Conservation (phyloP, 1,140 invertebrate genomes). For the Trachymyrmex septentrionalis region DNA sequence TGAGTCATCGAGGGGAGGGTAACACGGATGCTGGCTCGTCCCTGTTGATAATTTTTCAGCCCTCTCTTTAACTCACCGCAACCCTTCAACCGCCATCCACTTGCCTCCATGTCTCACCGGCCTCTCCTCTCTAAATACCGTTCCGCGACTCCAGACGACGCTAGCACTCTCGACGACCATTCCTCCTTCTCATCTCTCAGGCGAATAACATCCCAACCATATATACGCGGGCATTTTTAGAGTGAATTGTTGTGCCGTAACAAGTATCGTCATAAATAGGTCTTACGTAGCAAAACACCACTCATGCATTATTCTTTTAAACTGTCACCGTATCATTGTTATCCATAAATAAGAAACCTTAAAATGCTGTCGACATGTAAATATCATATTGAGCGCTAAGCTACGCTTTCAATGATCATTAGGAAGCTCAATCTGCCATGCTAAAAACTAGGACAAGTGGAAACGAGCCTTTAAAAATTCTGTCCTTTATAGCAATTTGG, state of each 20-base stretch:
- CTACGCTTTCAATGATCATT: no score
- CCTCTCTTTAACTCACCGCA: constrained; percentile 69
- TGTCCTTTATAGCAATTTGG: no score
- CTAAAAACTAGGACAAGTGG: no score
- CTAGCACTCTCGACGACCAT: not conserved
- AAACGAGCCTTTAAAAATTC: no score
- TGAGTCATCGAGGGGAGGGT: constrained; percentile 24
- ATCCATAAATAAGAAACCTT: not conserved
- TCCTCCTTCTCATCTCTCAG: constrained; percentile 39
- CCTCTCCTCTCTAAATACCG: constrained; percentile 39
- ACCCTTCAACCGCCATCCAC: constrained; percentile 62
- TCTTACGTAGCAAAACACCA: constrained; percentile 5
- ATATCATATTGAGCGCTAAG: no score
- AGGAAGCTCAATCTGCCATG: no score
- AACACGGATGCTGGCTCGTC: constrained; percentile 66
- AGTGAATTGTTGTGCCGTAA: not conserved
- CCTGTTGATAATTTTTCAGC: constrained; percentile 75
- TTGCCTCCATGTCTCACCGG: constrained; percentile 13
- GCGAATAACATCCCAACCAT: constrained; percentile 67
- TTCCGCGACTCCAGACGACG: constrained; percentile 54
- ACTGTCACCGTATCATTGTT: not conserved
- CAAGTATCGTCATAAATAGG: constrained; percentile 19
- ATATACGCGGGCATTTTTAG: constrained; percentile 10
- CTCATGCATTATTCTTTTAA: not conserved
- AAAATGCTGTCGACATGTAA: not conserved